Evolutionary conservation across 2,888 invertebrate species (phyloP).

Genomic region (Thymelicus sylvestris): DNA sequence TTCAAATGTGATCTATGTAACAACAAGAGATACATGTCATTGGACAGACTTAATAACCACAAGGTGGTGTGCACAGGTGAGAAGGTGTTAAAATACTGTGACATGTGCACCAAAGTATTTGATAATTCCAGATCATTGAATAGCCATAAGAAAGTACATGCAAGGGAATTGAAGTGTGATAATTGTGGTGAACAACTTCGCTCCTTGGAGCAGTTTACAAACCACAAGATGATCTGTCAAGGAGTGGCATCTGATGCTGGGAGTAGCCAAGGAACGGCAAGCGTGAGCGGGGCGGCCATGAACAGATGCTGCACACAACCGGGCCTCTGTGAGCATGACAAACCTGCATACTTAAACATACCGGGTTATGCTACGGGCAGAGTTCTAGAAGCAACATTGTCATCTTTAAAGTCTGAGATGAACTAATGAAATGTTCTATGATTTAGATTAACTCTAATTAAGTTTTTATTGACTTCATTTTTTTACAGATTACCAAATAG

Average conservation of each 20-base stretch:
- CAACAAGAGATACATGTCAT: constrained; percentile 82
- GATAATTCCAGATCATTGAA: constrained; percentile 82
- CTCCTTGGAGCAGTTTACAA: constrained; percentile 80
- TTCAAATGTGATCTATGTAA: constrained; percentile 83
- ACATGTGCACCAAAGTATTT: constrained; percentile 84
- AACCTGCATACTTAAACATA: constrained; percentile 81
- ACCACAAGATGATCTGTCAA: constrained; percentile 79
- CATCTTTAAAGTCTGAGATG: constrained; percentile 78
- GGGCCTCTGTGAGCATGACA: constrained; percentile 81
- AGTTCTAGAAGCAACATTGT: constrained; percentile 77
- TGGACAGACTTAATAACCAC: constrained; percentile 81
- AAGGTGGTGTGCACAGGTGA: constrained; percentile 82
- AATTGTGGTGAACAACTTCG: constrained; percentile 81
- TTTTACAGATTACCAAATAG: constrained; percentile 81
- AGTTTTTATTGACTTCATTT: constrained; percentile 54
- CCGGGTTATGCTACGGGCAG: constrained; percentile 78
- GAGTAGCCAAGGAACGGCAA: constrained; percentile 49
- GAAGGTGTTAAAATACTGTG: constrained; percentile 80
- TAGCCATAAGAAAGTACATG: constrained; percentile 83
- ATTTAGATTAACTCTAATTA: constrained; percentile 40
- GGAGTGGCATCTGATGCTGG: constrained; percentile 61
- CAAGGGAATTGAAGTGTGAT: constrained; percentile 81
- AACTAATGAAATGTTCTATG: constrained; percentile 65
- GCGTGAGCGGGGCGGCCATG: constrained; percentile 51
- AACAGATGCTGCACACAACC: constrained; percentile 79